Evolutionary conservation across 2,888 invertebrate species (phyloP).

Genomic region (Euspilapteryx auroguttella): DNA sequence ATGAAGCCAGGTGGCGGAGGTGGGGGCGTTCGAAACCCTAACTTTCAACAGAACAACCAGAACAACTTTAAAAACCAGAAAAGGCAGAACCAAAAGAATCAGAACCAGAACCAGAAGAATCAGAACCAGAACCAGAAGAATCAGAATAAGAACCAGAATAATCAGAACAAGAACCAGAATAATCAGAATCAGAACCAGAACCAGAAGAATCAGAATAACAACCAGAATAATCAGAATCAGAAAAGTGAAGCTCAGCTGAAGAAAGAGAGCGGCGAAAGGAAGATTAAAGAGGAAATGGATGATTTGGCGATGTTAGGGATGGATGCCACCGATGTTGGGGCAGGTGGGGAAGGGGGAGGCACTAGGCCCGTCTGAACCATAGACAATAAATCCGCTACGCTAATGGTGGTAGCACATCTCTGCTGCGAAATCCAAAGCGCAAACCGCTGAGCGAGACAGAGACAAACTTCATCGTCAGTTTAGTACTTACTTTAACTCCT

Average conservation of each 20-base stretch:
- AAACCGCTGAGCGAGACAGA: too few species aligned
- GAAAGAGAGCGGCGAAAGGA: slow-evolving; percentile 14
- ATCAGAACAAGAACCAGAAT: slow-evolving; percentile 8
- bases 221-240: slow-evolving; percentile 6
- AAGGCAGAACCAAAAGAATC: slow-evolving; percentile 7
- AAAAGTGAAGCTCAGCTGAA: slow-evolving; percentile 4
- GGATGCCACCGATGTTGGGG: slow-evolving; percentile 77
- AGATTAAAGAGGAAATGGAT: slow-evolving; percentile 62
- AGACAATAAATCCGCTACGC: too few species aligned
- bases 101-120: slow-evolving; percentile 9
- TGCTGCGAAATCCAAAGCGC: too few species aligned
- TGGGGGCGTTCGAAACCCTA: slow-evolving; percentile 19
- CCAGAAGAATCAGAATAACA: slow-evolving; percentile 10
- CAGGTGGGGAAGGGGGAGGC: too few species aligned
- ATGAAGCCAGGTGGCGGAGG: too few species aligned
- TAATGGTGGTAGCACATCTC: too few species aligned
- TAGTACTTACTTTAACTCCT: too few species aligned
- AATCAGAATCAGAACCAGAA: slow-evolving; percentile 16
- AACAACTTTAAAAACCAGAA: slow-evolving; percentile 5
- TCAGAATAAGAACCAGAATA: not conserved
- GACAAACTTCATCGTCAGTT: too few species aligned
- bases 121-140: slow-evolving; percentile 7
- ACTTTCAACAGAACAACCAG: slow-evolving; percentile 9
- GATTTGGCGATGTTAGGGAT: slow-evolving; percentile 86
- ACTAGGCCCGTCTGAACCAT: too few species aligned